A percentile compares a stretch with the other conserved stretches of the same genome.
phyloP scores from a whole-genome alignment of 2,113 vertebrate genomes.

The Loxodonta africana region DNA sequence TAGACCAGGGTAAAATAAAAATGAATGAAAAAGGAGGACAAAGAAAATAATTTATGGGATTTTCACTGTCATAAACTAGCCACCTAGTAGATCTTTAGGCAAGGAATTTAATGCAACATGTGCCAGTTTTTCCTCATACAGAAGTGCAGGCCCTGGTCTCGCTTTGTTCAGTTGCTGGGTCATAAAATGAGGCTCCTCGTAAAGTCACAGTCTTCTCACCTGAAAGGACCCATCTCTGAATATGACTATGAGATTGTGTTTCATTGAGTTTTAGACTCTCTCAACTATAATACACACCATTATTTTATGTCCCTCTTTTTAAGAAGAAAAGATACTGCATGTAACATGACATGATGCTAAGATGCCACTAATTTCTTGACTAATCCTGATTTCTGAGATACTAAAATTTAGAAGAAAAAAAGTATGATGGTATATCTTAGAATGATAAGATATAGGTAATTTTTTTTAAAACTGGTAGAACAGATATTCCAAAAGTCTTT shows the following conservation, averaged over 20 bases:
- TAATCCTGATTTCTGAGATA: neutral
- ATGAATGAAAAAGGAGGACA: neutral
- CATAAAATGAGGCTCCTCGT: neutral
- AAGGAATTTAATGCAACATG: neutral
- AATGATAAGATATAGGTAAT: neutral
- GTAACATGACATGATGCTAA: neutral
- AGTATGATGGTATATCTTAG: neutral
- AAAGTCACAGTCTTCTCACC: neutral
- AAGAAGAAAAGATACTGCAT: neutral
- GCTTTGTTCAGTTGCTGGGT: neutral
- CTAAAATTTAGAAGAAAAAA: neutral
- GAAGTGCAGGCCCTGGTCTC: neutral
- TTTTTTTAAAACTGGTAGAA: neutral
- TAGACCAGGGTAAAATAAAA: neutral
- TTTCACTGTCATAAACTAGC: neutral
- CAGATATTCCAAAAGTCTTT: neutral
- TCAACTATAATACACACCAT: too few relatives aligned
- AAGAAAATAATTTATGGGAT: neutral
- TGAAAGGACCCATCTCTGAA: neutral
- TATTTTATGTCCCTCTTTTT: neutral
- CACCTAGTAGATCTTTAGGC: neutral
- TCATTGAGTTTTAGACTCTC: neutral
- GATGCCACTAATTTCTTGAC: neutral
- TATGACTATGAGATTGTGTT: neutral
- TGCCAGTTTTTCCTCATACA: neutral